Base-by-base conservation (phyloP, 2,113 vertebrate genomes). In the Isichthys henryi region DNA sequence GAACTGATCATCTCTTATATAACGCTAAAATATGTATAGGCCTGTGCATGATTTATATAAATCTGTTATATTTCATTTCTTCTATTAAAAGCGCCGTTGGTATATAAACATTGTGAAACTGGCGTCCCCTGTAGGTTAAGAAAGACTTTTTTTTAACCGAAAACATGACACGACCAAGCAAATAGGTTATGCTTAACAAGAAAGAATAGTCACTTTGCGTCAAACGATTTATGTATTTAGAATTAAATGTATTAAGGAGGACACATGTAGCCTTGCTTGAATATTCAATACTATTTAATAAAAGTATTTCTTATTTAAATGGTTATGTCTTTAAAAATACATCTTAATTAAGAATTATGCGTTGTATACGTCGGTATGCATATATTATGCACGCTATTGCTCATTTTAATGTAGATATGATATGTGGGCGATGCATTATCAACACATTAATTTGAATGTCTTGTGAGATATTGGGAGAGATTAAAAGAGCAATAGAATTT, bases 41-140 rank as follows among this genome's bases (percentile, higher is more conserved):
- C 62, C 10, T 31, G 31, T 70, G 62, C 10, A 70, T 70, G 62
- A 70, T 70, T 70, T 70, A 70, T 70, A 5, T 31, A 70, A 70
- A 70, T 70, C 3, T 13, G n/a, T 70, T 70, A 62, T 13, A 70
- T 70, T 10, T 70, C 3, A 70, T 70, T 13, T 31, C 3, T 70
- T 70, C 27, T 11, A 70, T 46, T 46, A 84, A 74, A 39, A 19
- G 43, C 17, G 46, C 27, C 39, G 19, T 39, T 83, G 74, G 70
- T 80, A 48, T 46, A 50, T 88, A 88, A 88, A 88, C 88, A 52
- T 48, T 80, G 62, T 77, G 85, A 35, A 31, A 53, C 31, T 87
- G 49, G 85, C 85, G 85, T 87, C 50, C 49, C 85, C 49, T 53
- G 85, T 87, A 87, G 50, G 50, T 86, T 87, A 56, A 53, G n/a